These are phyloP conservation scores for Pseudochirops cupreus DNA, from an alignment of 2,797 vertebrate species.

Conservation along the genomic window DNA sequence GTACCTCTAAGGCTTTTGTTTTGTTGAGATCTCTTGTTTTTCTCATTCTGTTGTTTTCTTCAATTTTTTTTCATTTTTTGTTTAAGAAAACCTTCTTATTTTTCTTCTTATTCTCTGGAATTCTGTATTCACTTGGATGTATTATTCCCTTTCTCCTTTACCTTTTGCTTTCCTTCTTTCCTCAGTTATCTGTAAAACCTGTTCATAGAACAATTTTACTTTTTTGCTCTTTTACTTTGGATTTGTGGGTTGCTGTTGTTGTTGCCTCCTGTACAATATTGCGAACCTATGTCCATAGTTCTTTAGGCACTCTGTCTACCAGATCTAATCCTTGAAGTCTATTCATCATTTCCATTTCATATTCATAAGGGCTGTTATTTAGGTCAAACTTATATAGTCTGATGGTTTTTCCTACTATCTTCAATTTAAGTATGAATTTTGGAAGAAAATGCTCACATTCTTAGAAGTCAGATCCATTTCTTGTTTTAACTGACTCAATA, in stretches of 20 bases:
- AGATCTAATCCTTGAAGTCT: neutral
- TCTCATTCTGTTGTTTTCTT: neutral
- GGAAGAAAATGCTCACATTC: neutral
- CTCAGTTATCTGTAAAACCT: neutral
- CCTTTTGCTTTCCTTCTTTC: neutral
- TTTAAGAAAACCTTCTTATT: neutral
- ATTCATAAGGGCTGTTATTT: neutral
- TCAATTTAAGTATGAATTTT: neutral
- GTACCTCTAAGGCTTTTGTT: neutral
- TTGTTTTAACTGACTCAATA: neutral
- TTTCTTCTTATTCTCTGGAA: neutral
- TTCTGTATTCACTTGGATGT: neutral
- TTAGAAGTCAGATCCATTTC: neutral
- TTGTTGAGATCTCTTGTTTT: neutral
- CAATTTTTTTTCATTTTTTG: neutral
- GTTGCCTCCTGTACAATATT: neutral
- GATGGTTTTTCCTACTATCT: neutral
- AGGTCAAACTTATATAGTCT: neutral
- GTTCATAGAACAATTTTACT: neutral
- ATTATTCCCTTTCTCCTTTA: neutral
- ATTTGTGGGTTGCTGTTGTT: neutral
- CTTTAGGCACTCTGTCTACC: neutral
- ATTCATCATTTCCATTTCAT: neutral
- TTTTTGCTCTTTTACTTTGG: neutral
- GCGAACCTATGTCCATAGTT: neutral